Evolutionary conservation across 2,888 invertebrate genomes (phyloP).

Genomic region (Erpobdella octoculata): DNA sequence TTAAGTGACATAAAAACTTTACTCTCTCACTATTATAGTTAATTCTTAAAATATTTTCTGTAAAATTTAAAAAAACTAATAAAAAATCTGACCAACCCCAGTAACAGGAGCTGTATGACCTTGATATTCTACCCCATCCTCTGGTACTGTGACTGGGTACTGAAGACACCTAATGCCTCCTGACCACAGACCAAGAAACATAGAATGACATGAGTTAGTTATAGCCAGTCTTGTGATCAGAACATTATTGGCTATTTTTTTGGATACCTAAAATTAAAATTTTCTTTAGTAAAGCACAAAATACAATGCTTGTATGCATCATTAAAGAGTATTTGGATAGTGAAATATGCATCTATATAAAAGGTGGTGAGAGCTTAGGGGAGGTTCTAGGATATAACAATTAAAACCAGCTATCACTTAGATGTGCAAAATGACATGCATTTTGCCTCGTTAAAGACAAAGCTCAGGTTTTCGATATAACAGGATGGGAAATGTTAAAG

Average conservation of each 20-base stretch:
- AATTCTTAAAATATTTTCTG: not conserved
- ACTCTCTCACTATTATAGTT: not conserved
- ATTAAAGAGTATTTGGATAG: not conserved
- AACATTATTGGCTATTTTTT: not conserved
- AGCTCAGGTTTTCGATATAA: no score
- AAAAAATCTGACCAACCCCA: no score
- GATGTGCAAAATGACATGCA: no score
- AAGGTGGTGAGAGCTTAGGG: not conserved
- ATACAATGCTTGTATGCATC: no score
- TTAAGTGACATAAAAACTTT: no score
- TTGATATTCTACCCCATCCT: conserved; percentile 12
- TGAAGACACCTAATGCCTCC: conserved; percentile 13
- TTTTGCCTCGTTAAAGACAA: no score
- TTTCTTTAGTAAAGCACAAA: not conserved
- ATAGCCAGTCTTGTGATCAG: conserved; percentile 23
- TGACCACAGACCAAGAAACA: conserved; percentile 24
- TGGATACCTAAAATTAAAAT: no score
- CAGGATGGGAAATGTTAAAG: no score
- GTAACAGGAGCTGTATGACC: conserved; percentile 22
- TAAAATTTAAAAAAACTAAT: not conserved
- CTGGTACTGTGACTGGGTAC: conserved; percentile 18
- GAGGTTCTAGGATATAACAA: no score
- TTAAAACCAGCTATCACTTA: no score
- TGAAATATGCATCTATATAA: not conserved
- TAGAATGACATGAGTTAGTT: conserved; percentile 5